Evolutionary conservation across 2,888 invertebrate genomes (phyloP).

Genomic region (Sepiola atlantica): DNA sequence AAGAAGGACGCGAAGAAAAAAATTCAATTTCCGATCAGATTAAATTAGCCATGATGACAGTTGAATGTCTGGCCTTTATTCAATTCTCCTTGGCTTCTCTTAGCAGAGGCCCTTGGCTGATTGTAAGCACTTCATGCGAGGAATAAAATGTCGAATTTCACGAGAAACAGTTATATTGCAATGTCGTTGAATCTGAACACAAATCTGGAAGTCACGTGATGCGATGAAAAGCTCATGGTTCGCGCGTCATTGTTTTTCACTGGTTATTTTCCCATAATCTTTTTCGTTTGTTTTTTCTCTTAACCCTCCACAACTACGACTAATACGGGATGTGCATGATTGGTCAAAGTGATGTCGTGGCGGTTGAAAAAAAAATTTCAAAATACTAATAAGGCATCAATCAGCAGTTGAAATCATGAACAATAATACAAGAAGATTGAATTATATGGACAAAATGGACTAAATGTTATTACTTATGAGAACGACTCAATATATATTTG

Average conservation of each 20-base stretch:
- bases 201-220: not conserved
- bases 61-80: conserved; percentile 32
- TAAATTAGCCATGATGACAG: conserved; percentile 20
- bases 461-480: too few relatives aligned
- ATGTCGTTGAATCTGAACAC: not conserved
- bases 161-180: not conserved
- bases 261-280: too few relatives aligned
- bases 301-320: too few relatives aligned
- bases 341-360: too few relatives aligned
- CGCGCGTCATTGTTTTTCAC: not conserved
- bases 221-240: not conserved
- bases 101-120: not conserved
- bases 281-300: too few relatives aligned
- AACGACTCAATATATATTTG: too few relatives aligned
- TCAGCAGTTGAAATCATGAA: too few relatives aligned
- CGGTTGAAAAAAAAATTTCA: too few relatives aligned
- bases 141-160: not conserved
- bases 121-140: not conserved
- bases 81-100: not conserved
- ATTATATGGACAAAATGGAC: too few relatives aligned
- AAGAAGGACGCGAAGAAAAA: not conserved
- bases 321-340: too few relatives aligned
- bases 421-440: too few relatives aligned
- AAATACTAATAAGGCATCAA: too few relatives aligned
- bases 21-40: conserved; percentile 32